Evolutionary conservation across 2,888 invertebrate species (phyloP).

Genomic region (Scrobipalpa costella): DNA sequence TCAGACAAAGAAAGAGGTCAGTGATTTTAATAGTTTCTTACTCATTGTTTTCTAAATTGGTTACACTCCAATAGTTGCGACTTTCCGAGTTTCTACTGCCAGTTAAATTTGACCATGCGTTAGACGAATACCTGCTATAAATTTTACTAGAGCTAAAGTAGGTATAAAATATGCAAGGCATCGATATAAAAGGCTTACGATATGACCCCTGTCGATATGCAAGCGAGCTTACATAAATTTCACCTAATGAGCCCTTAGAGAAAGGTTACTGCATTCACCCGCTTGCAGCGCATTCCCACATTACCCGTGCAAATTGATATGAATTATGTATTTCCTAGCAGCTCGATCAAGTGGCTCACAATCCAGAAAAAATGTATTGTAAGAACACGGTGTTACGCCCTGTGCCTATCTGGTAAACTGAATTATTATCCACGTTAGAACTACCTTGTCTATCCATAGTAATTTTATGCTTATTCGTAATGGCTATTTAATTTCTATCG

Average conservation of each 20-base stretch:
- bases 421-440: conserved; percentile 43
- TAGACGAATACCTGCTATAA: conserved; percentile 38
- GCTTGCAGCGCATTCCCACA: conserved; percentile 60
- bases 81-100: conserved; percentile 57
- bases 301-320: conserved; percentile 64
- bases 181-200: conserved; percentile 41
- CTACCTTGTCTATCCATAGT: conserved; percentile 23
- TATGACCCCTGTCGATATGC: conserved; percentile 41
- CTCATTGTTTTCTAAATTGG: conserved; percentile 61
- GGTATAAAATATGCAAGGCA: conserved; percentile 42
- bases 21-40: conserved; percentile 62
- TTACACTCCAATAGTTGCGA: conserved; percentile 69
- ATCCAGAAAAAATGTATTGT: conserved; percentile 42
- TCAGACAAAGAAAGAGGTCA: conserved; percentile 80
- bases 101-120: conserved; percentile 54
- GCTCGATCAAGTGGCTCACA: conserved; percentile 55
- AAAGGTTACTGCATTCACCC: conserved; percentile 60
- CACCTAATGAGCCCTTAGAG: conserved; percentile 60
- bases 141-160: conserved; percentile 38
- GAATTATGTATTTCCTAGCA: conserved; percentile 62
- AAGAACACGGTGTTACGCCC: conserved; percentile 58
- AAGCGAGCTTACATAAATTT: conserved; percentile 54
- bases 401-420: conserved; percentile 45
- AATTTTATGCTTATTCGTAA: conserved; percentile 28
- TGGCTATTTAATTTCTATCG: conserved; percentile 23